Conservation (phyloP, 92 coral and sea anemone species). For the Phenganax subtilis region DNA sequence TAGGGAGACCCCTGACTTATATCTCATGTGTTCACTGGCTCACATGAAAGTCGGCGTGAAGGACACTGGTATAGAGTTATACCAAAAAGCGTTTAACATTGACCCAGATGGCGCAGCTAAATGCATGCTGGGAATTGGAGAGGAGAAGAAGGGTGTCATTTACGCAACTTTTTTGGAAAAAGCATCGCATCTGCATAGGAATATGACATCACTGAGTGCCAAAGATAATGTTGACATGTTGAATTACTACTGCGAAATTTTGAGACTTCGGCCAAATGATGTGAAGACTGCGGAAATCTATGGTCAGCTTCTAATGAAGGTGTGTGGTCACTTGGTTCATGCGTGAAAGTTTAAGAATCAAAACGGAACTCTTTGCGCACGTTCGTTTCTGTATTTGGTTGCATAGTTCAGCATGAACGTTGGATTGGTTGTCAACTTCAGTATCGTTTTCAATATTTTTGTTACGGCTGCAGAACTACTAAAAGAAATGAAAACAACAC, state of each 20-base stretch:
- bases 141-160: constrained; percentile 12
- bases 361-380: no score
- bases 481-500: no score
- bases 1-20: constrained; percentile 20
- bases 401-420: no score
- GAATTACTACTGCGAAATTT: constrained; percentile 25
- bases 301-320: constrained; percentile 42
- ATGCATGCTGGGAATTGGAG: constrained; percentile 10
- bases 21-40: constrained; percentile 35
- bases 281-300: constrained; percentile 32
- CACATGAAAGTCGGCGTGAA: constrained; percentile 21
- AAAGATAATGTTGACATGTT: constrained; percentile 37
- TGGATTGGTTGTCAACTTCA: no score
- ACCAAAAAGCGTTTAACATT: constrained; percentile 15
- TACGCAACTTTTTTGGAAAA: constrained; percentile 21
- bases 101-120: constrained; percentile 22
- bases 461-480: no score
- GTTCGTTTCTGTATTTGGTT: no score
- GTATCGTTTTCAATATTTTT: no score
- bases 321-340: background rate
- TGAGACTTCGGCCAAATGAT: constrained; percentile 33
- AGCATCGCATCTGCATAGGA: constrained; percentile 31
- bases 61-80: constrained; percentile 25
- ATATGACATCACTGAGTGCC: constrained; percentile 29
- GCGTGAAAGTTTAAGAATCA: no score